Conservation (phyloP, 2,797 vertebrate genomes). For the Myotis findleyi region DNA sequence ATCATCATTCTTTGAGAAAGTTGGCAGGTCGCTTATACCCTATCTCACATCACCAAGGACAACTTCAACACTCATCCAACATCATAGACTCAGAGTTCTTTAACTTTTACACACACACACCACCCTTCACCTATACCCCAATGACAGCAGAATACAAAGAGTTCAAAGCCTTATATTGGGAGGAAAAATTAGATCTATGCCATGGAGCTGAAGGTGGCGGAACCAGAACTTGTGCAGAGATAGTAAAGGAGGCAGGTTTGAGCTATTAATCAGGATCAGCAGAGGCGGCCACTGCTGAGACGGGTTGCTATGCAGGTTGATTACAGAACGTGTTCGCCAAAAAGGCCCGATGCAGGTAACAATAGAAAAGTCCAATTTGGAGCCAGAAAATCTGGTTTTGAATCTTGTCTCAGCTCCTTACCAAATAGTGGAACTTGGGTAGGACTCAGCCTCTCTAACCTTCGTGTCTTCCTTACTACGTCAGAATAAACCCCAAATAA, state of each 20-base stretch:
- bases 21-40: not conserved
- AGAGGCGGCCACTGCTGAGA: not conserved
- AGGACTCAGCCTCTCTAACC: not conserved
- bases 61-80: not conserved
- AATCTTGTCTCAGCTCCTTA: not conserved
- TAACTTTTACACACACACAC: not conserved
- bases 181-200: not conserved
- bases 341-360: not conserved
- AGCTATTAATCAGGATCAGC: not conserved
- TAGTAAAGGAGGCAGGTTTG: not conserved
- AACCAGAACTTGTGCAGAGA: not conserved
- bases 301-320: not conserved
- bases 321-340: not conserved
- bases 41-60: not conserved
- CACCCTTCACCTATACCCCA: not conserved
- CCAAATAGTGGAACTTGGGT: not conserved
- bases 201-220: not conserved
- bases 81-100: not conserved
- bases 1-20: not conserved
- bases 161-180: not conserved
- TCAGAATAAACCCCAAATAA: slow-evolving; percentile 32
- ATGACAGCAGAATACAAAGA: not conserved
- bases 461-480: slow-evolving; percentile 18
- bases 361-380: not conserved
- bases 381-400: slow-evolving; percentile 4